phyloP scores from a whole-genome alignment of 2,888 invertebrate species.

The Scaptomyza caliginosa region DNA sequence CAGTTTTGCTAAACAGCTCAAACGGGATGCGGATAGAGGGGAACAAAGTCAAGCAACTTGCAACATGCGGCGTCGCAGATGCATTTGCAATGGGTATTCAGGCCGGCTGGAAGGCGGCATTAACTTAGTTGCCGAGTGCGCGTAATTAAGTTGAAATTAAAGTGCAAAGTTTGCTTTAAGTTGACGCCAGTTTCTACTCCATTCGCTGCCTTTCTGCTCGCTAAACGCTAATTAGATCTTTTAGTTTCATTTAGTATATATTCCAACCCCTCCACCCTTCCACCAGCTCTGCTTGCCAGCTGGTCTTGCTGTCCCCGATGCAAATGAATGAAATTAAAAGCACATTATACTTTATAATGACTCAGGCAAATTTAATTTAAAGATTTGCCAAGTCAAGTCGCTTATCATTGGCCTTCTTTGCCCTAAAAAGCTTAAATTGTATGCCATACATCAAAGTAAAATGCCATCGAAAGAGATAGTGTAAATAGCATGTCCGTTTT shows the following conservation, averaged over 20 bases:
- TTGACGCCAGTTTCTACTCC: conserved; percentile 31
- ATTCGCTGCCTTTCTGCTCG: conserved; percentile 2
- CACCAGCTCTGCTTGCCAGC: not conserved
- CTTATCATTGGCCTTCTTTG: conserved; percentile 19
- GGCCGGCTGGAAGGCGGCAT: conserved; percentile 20
- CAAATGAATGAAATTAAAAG: conserved; percentile 81
- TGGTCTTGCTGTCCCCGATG: conserved; percentile 37
- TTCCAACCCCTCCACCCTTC: not conserved
- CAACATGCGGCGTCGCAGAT: conserved; percentile 21
- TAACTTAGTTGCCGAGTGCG: conserved; percentile 27
- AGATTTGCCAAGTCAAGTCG: conserved; percentile 58
- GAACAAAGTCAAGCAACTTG: not conserved
- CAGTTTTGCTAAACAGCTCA: conserved; percentile 38
- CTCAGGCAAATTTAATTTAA: conserved; percentile 69
- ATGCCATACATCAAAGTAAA: conserved; percentile 54
- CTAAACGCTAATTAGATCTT: conserved; percentile 73
- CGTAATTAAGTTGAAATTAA: conserved; percentile 76
- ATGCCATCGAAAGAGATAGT: not conserved
- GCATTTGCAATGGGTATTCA: conserved; percentile 27
- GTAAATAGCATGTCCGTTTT: not conserved
- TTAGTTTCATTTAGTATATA: conserved; percentile 58
- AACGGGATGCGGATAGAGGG: not conserved
- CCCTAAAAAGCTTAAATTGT: conserved; percentile 27
- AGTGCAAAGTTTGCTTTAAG: conserved; percentile 76
- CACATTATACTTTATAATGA: conserved; percentile 78